phyloP scores from a whole-genome alignment of 1,140 invertebrate genomes.

The Macrobrachium rosenbergii region DNA sequence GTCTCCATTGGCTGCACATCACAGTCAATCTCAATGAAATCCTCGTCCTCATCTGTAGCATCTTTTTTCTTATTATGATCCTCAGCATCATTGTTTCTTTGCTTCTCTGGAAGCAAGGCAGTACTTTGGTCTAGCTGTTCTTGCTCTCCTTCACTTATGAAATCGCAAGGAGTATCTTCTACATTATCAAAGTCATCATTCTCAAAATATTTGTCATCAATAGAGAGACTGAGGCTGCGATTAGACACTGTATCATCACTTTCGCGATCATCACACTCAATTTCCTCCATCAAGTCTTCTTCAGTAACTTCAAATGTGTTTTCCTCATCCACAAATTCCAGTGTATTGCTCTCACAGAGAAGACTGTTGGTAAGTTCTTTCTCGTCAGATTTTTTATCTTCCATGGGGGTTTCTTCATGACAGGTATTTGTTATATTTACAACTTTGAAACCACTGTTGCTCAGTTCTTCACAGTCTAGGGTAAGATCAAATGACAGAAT shows the following conservation, averaged over 20 bases:
- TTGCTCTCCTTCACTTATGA: background rate
- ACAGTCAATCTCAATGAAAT: constrained; percentile 53
- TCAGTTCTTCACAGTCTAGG: constrained; percentile 17
- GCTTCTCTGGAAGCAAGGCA: background rate
- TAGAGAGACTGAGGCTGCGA: constrained; percentile 31
- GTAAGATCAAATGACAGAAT: constrained; percentile 42
- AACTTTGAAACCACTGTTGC: background rate
- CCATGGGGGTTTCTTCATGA: background rate
- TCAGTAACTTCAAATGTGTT: background rate
- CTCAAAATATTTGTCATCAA: constrained; percentile 53
- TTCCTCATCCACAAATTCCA: too few species aligned
- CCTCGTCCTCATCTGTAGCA: constrained; percentile 22
- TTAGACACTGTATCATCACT: background rate
- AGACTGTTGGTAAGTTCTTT: background rate
- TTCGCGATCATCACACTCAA: background rate
- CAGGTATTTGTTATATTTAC: background rate
- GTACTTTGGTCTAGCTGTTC: background rate
- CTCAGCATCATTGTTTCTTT: background rate
- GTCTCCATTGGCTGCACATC: constrained; percentile 56
- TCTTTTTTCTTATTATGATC: background rate
- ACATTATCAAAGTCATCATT: constrained; percentile 45
- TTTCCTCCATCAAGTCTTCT: background rate
- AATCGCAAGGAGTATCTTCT: background rate
- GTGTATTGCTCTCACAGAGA: background rate
- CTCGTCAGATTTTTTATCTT: background rate